Evolutionary conservation across 2,888 invertebrate species (phyloP).

Genomic region (Syrista parreyssii): DNA sequence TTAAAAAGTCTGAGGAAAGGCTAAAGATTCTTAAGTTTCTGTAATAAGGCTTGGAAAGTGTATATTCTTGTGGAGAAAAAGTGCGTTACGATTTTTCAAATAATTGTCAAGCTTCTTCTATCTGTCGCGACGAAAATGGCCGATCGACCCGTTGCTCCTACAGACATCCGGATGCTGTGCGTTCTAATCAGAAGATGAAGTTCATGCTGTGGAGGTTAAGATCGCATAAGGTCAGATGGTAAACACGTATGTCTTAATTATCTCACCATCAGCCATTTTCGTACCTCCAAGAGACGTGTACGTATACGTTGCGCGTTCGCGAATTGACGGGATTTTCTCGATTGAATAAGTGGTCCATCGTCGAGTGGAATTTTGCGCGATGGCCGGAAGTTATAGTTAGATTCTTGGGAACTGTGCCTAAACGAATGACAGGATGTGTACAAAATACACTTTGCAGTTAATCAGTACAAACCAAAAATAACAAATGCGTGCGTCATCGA

Average conservation of each 20-base stretch:
- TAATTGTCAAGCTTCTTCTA: background rate
- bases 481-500: too few relatives aligned
- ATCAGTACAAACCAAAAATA: too few relatives aligned
- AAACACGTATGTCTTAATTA: background rate
- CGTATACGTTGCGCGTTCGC: background rate
- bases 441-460: too few relatives aligned
- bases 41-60: too few relatives aligned
- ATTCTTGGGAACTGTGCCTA: background rate
- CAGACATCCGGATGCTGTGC: background rate
- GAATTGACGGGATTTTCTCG: background rate
- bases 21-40: too few relatives aligned
- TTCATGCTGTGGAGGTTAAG: background rate
- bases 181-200: background rate
- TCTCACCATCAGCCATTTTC: background rate
- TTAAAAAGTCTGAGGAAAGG: too few relatives aligned
- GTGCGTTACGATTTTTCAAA: too few relatives aligned
- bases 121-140: background rate
- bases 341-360: background rate
- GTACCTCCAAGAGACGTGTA: background rate
- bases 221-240: background rate
- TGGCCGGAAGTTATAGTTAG: background rate
- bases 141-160: background rate
- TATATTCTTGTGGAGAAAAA: too few relatives aligned
- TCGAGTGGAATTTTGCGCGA: background rate
- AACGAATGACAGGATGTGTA: background rate